These are phyloP conservation scores for Sibirionetta formosa DNA, from an alignment of 2,797 vertebrate genomes.

Conservation along the genomic window DNA sequence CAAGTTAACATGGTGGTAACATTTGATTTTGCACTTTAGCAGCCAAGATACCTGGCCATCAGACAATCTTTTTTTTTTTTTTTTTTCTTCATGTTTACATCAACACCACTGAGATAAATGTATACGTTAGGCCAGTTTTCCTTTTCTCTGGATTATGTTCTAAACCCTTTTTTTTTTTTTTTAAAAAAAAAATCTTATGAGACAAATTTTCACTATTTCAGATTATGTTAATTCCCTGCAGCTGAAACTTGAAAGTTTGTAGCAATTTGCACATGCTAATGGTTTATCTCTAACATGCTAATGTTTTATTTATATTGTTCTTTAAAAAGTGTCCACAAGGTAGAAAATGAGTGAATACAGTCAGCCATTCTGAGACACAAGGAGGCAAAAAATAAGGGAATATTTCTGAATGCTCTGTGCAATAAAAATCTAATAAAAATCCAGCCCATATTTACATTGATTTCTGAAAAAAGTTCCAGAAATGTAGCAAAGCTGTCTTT, in stretches of 20 bases:
- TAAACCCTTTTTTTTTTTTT: background rate
- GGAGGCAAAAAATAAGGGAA: background rate
- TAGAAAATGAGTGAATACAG: background rate
- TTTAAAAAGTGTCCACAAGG: background rate
- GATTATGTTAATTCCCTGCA: background rate
- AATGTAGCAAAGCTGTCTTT: background rate
- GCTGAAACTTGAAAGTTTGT: background rate
- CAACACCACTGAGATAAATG: background rate
- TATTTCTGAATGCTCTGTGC: background rate
- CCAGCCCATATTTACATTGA: background rate
- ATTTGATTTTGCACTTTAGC: constrained; percentile 12
- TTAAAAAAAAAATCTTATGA: background rate
- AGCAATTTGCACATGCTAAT: fast-evolving
- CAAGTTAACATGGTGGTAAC: background rate
- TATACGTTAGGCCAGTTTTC: background rate
- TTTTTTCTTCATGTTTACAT: background rate
- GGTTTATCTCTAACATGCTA: background rate
- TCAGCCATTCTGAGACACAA: background rate
- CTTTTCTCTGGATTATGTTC: background rate
- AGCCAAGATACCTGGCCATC: background rate
- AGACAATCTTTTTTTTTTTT: no score
- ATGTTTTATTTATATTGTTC: background rate
- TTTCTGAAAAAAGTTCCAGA: background rate
- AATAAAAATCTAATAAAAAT: background rate
- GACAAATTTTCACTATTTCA: background rate